Evolutionary conservation across 2,888 invertebrate genomes (phyloP).

Genomic region (Amphipoea lucens): DNA sequence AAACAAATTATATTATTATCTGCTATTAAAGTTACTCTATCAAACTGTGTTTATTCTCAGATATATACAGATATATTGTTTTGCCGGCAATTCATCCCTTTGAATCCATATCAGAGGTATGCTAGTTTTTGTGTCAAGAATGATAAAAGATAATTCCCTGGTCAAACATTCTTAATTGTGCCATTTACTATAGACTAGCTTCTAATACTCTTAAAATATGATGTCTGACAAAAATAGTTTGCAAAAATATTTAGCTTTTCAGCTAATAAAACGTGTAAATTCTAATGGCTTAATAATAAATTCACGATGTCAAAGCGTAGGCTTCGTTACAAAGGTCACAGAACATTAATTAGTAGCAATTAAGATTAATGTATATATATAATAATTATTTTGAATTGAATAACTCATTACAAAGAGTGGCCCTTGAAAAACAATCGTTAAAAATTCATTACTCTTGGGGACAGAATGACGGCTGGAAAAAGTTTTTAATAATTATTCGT

Average conservation of each 20-base stretch:
- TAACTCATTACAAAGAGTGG: slow-evolving; percentile 53
- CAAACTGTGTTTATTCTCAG: background rate
- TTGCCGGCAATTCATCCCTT: background rate
- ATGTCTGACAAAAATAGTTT: background rate
- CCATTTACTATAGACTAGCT: background rate
- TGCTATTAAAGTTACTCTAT: background rate
- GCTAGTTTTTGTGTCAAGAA: background rate
- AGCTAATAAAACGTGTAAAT: background rate
- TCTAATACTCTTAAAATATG: background rate
- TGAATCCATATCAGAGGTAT: background rate
- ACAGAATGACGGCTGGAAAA: slow-evolving; percentile 25
- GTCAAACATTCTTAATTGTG: background rate
- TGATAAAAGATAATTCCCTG: background rate
- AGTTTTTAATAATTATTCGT: slow-evolving; percentile 36
- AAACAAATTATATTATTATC: background rate
- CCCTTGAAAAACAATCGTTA: slow-evolving; percentile 49
- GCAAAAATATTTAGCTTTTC: background rate
- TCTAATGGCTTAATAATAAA: slow-evolving; percentile 14
- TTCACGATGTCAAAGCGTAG: slow-evolving; percentile 18
- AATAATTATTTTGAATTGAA: slow-evolving; percentile 33
- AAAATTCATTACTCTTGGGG: slow-evolving; percentile 55
- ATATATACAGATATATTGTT: background rate
- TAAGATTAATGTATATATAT: slow-evolving; percentile 35
- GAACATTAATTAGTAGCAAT: slow-evolving; percentile 38
- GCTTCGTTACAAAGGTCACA: slow-evolving; percentile 28